These are phyloP conservation scores for Epinephelus fuscoguttatus DNA, from an alignment of 2,113 vertebrate genomes.

Conservation along the genomic window DNA sequence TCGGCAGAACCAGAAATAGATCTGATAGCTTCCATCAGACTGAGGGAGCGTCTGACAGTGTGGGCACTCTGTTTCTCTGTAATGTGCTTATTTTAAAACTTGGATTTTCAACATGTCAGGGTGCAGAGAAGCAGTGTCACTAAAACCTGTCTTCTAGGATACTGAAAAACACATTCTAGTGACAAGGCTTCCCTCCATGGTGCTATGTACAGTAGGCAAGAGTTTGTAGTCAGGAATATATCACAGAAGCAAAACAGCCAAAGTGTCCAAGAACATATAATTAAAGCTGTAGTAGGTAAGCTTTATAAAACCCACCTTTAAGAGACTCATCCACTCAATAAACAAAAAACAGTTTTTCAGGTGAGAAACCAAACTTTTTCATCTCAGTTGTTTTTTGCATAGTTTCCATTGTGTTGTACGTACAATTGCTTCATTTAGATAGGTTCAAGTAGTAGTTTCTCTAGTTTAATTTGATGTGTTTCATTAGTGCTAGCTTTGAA, in stretches of 20 bases:
- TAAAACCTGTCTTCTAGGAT: not conserved
- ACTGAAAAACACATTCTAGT: not conserved
- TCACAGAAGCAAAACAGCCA: not conserved
- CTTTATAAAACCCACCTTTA: no score
- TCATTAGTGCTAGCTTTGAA: no score
- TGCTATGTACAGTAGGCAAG: not conserved
- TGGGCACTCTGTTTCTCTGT: not conserved
- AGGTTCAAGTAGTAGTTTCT: no score
- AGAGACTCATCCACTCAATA: no score
- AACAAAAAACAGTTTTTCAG: no score
- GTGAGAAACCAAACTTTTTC: no score
- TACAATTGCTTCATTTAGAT: no score
- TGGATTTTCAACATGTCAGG: not conserved
- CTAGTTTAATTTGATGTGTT: no score
- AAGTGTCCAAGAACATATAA: not conserved
- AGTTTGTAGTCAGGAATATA: not conserved
- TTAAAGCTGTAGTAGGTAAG: no score
- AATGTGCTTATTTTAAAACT: not conserved
- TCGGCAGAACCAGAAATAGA: constrained; percentile 15
- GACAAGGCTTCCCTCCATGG: not conserved
- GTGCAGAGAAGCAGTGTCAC: not conserved
- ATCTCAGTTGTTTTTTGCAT: no score
- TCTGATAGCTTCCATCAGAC: not conserved
- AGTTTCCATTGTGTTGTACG: no score
- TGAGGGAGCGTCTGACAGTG: not conserved